Conservation (phyloP, 1,140 invertebrate genomes). For the Meloidogyne chitwoodi region DNA sequence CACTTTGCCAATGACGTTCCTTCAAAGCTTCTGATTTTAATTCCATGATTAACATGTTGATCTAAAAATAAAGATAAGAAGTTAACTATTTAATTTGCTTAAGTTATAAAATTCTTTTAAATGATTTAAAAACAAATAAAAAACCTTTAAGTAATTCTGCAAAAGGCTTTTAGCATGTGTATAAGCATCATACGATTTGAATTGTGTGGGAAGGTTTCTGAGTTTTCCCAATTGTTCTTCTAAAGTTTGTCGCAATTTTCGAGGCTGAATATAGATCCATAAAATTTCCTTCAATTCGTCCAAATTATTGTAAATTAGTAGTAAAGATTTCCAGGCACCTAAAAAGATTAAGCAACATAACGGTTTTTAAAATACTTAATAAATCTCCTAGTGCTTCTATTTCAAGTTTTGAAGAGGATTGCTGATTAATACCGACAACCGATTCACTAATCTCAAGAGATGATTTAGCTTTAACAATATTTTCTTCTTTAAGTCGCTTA, state of each 20-base stretch:
- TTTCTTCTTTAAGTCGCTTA: slow-evolving; percentile 88
- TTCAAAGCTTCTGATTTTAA: slow-evolving; percentile 98
- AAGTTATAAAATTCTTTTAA: too few species aligned
- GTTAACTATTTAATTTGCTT: too few species aligned
- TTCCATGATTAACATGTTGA: slow-evolving; percentile 93
- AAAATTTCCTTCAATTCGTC: slow-evolving; percentile 95
- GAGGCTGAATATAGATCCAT: slow-evolving; percentile 93
- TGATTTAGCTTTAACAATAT: slow-evolving; percentile 96
- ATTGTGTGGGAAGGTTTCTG: slow-evolving; percentile 87
- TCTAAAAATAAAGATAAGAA: too few species aligned
- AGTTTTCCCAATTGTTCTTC: slow-evolving; percentile 86
- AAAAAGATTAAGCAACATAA: slow-evolving; percentile 25
- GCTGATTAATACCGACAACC: slow-evolving; percentile 57
- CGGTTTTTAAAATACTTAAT: slow-evolving; percentile 65
- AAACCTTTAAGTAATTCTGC: slow-evolving; percentile 78
- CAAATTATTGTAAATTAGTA: slow-evolving; percentile 91
- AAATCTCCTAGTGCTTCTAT: slow-evolving; percentile 93
- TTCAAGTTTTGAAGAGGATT: slow-evolving; percentile 70
- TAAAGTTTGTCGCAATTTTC: slow-evolving; percentile 79
- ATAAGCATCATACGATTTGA: slow-evolving; percentile 93
- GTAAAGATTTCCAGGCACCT: slow-evolving; percentile 86
- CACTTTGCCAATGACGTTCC: slow-evolving; percentile 89
- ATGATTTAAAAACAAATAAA: too few species aligned
- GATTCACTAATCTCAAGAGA: slow-evolving; percentile 87
- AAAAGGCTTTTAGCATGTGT: slow-evolving; percentile 91